Evolutionary conservation across 2,888 invertebrate genomes (phyloP), one percentile per base, ranked within the genome.

Genomic region (Blera fallax): DNA sequence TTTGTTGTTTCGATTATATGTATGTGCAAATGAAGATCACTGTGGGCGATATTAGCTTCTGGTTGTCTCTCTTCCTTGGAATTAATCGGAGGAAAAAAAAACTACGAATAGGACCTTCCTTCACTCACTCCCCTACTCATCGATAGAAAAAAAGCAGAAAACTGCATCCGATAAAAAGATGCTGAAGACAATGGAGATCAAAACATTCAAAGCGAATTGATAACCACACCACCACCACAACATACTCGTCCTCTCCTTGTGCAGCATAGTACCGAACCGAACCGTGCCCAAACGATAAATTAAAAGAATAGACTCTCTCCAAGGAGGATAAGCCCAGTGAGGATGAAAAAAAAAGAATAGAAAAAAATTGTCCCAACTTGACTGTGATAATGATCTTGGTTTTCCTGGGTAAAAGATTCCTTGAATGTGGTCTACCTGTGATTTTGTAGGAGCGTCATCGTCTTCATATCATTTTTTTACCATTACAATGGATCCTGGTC

Each of bases 351-450:
- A 37, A 40, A 64, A n/a, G 40, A n/a, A n/a, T n/a, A 62, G 40
- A 50, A 80, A 58, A 60, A 74, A 79, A 70, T n/a, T 85, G 85
- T 85, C 85, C 85, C 85, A 81, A 81, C 85, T 85, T 72, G 81
- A 85, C 85, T 81, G 85, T 81, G 81, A 85, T 85, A 85, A 85
- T 85, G 85, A 85, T 85, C 85, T 85, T 81, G 76, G 85, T 72
- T 64, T 77, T 58, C 58, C 82, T 48, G 32, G 81, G 80, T 45
- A 77, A 65, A 45, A 78, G 82, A 83, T 77, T 85, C 76, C 80
- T 81, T 85, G 85, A 77, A 85, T 77, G 85, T 72, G 85, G 85
- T 85, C 81, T 85, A 85, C 85, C 85, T 85, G 84, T 85, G 80
- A 85, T 80, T 85, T 85, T 76, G 32, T 70, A 43, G 72, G 58